These are phyloP conservation scores for Kuschelorhynchus macadamiae DNA, from an alignment of 2,888 invertebrate species.

Conservation along the genomic window DNA sequence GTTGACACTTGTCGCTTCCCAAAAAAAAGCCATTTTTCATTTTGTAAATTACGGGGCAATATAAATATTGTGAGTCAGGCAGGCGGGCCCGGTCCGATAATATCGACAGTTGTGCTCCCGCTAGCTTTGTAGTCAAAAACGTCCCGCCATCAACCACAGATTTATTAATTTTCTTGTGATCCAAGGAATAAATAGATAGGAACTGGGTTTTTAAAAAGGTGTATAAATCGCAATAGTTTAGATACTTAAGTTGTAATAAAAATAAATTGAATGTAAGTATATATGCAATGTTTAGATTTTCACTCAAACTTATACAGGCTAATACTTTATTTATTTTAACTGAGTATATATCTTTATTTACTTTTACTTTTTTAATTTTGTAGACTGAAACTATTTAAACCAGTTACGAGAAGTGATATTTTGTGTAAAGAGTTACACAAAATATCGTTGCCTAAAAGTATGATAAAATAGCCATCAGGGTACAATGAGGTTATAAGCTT, in stretches of 20 bases:
- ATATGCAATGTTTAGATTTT: too few species aligned
- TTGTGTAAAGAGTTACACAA: too few species aligned
- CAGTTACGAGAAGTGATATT: too few species aligned
- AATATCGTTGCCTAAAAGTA: too few species aligned
- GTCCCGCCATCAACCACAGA: conserved; percentile 42
- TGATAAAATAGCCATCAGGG: too few species aligned
- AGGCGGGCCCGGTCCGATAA: conserved; percentile 56
- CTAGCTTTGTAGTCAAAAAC: conserved; percentile 44
- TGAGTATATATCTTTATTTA: not conserved
- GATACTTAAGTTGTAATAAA: conserved; percentile 15
- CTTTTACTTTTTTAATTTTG: not conserved
- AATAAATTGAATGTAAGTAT: too few species aligned
- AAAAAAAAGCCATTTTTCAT: conserved; percentile 63
- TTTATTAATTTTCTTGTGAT: conserved; percentile 46
- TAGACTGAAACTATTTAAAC: too few species aligned
- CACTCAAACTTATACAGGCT: too few species aligned
- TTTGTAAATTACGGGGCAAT: conserved; percentile 60
- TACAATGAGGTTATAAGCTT: too few species aligned
- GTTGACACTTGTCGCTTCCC: conserved; percentile 59
- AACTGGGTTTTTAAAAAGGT: conserved; percentile 34
- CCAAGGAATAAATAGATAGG: conserved; percentile 31
- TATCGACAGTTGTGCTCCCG: conserved; percentile 39
- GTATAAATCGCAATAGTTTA: not conserved
- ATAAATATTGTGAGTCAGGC: conserved; percentile 65
- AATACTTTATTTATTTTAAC: not conserved